Evolutionary conservation across 2,797 vertebrate species (phyloP).

Genomic region (Sebastes elongatus): DNA sequence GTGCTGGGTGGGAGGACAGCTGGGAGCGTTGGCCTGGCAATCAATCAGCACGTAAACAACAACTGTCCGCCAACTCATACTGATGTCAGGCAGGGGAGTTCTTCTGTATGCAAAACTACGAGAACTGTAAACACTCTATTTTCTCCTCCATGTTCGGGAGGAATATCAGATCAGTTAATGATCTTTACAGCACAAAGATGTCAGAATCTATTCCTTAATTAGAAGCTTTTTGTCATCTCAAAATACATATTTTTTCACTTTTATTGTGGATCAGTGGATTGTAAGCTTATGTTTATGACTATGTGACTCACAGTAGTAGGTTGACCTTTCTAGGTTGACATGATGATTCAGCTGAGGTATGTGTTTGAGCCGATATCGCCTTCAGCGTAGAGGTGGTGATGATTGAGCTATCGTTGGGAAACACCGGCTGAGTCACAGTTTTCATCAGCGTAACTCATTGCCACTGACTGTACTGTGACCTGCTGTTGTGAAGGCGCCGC

Average conservation of each 20-base stretch:
- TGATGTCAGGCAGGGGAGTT: conserved; percentile 62
- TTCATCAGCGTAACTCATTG: conserved; percentile 35
- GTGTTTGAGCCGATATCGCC: conserved; percentile 29
- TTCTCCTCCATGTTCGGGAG: conserved; percentile 17
- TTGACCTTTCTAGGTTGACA: conserved; percentile 12
- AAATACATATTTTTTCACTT: conserved; percentile 23
- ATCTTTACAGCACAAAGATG: conserved; percentile 75
- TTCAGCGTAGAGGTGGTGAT: conserved; percentile 20
- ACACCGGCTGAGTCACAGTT: conserved; percentile 45
- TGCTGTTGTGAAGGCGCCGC: conserved; percentile 9
- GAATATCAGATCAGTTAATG: conserved; percentile 46
- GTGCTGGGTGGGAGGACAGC: conserved; percentile 78
- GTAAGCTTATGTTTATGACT: conserved; percentile 10
- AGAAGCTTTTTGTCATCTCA: conserved; percentile 12
- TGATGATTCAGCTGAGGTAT: conserved; percentile 28
- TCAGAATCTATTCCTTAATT: conserved; percentile 51
- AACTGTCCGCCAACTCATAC: conserved; percentile 16
- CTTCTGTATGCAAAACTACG: conserved; percentile 45
- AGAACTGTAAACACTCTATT: conserved; percentile 30
- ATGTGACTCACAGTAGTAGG: conserved; percentile 35
- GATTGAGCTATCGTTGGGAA: conserved; percentile 45
- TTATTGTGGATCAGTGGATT: conserved; percentile 39
- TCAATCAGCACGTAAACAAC: conserved; percentile 60
- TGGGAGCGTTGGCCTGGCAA: conserved; percentile 70
- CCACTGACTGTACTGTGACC: conserved; percentile 52